Conservation (phyloP, 30 jellyfish, hydroid and myxozoan species). For the Turritopsis rubra region DNA sequence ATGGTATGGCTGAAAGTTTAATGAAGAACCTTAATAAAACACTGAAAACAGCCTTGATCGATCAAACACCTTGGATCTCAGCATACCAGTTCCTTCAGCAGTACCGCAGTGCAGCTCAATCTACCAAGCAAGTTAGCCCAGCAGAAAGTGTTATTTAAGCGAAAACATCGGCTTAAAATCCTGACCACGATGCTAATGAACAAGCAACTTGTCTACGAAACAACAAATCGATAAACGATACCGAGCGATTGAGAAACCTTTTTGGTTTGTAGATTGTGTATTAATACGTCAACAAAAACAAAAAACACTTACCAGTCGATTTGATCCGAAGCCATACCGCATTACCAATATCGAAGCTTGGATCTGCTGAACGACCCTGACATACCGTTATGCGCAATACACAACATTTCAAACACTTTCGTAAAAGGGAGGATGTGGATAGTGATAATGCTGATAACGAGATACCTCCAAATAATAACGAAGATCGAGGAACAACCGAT, state of each 20-base stretch:
- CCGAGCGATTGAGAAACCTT: not conserved
- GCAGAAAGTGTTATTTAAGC: not conserved
- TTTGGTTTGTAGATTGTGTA: not conserved
- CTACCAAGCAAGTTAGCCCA: not conserved
- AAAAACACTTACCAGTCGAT: not conserved
- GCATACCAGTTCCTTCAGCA: slow-evolving; percentile 1
- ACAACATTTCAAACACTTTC: not conserved
- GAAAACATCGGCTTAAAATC: not conserved
- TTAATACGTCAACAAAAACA: slow-evolving; percentile 2
- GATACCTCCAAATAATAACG: no score
- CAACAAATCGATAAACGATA: not conserved
- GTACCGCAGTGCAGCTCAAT: slow-evolving; percentile 8
- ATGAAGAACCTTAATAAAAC: not conserved
- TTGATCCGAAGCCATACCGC: not conserved
- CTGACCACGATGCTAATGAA: not conserved
- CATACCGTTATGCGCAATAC: not conserved
- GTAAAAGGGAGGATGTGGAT: not conserved
- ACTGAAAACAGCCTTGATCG: not conserved
- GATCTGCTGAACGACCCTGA: not conserved
- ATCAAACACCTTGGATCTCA: not conserved
- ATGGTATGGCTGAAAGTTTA: not conserved
- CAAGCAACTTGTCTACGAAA: not conserved
- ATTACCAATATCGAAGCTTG: not conserved
- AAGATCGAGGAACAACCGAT: no score
- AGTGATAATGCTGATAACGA: not conserved